Conservation (phyloP, 2,888 invertebrate genomes). For the Gibbula magus region DNA sequence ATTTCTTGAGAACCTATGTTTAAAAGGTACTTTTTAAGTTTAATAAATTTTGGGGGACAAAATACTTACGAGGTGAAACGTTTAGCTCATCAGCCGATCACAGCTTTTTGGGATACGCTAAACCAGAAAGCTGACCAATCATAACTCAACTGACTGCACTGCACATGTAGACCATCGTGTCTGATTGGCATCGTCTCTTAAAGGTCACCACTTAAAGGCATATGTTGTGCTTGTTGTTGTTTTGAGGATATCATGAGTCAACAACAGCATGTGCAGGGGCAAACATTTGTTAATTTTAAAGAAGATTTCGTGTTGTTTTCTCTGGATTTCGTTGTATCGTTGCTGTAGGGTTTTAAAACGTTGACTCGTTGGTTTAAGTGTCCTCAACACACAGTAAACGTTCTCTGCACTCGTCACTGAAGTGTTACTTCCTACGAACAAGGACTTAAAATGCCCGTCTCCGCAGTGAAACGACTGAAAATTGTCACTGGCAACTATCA, state of each 20-base stretch:
- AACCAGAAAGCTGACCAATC: too few relatives aligned
- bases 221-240: background rate
- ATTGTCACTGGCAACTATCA: background rate
- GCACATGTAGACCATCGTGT: too few relatives aligned
- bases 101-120: too few relatives aligned
- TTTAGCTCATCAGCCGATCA: too few relatives aligned
- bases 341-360: background rate
- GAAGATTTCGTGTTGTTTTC: background rate
- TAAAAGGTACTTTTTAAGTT: too few relatives aligned
- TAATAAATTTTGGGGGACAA: too few relatives aligned
- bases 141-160: too few relatives aligned
- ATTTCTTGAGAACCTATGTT: too few relatives aligned
- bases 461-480: background rate
- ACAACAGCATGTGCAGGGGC: background rate
- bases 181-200: background rate
- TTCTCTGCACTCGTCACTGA: background rate
- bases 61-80: too few relatives aligned
- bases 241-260: background rate
- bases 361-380: too few relatives aligned
- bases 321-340: background rate
- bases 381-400: background rate
- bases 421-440: background rate
- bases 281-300: constrained; percentile 8
- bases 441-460: background rate
- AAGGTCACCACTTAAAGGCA: background rate